Evolutionary conservation across 2,888 invertebrate species (phyloP).

Genomic region (Leptopilina myrica): DNA sequence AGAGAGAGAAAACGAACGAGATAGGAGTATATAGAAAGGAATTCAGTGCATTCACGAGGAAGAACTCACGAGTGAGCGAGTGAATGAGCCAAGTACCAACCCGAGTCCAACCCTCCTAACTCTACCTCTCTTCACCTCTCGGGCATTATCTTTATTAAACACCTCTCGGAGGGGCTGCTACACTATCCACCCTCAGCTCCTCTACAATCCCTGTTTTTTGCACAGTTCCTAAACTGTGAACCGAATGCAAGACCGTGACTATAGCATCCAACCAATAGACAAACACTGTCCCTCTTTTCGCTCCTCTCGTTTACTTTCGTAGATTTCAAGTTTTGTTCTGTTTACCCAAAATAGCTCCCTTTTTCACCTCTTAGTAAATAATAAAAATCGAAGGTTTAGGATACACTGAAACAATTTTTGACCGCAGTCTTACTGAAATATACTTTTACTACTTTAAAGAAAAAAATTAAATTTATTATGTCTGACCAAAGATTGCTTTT

Average conservation of each 20-base stretch:
- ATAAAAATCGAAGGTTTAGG: too few relatives aligned
- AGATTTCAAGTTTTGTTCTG: constrained; percentile 42
- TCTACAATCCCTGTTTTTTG: constrained; percentile 45
- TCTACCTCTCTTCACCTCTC: constrained; percentile 60
- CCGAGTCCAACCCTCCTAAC: constrained; percentile 50
- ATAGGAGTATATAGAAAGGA: constrained; percentile 57
- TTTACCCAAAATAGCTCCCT: constrained; percentile 46
- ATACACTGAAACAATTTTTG: too few relatives aligned
- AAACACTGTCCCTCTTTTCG: constrained; percentile 44
- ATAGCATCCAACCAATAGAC: constrained; percentile 17
- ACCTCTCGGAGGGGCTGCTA: constrained; percentile 69
- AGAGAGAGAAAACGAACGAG: constrained; percentile 26
- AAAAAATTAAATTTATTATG: too few relatives aligned
- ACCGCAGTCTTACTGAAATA: too few relatives aligned
- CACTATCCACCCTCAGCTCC: constrained; percentile 49
- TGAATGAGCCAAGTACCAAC: constrained; percentile 72
- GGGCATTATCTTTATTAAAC: constrained; percentile 76
- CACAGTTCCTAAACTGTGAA: constrained; percentile 48
- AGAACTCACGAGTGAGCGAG: constrained; percentile 71
- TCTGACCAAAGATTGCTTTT: too few relatives aligned
- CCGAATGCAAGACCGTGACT: constrained; percentile 32
- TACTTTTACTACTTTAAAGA: too few relatives aligned
- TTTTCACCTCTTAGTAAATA: constrained; percentile 24
- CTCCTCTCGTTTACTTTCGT: constrained; percentile 35
- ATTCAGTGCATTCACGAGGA: constrained; percentile 74